phyloP scores from a whole-genome alignment of 2,113 vertebrate species.

The Phylloscopus trochilus region DNA sequence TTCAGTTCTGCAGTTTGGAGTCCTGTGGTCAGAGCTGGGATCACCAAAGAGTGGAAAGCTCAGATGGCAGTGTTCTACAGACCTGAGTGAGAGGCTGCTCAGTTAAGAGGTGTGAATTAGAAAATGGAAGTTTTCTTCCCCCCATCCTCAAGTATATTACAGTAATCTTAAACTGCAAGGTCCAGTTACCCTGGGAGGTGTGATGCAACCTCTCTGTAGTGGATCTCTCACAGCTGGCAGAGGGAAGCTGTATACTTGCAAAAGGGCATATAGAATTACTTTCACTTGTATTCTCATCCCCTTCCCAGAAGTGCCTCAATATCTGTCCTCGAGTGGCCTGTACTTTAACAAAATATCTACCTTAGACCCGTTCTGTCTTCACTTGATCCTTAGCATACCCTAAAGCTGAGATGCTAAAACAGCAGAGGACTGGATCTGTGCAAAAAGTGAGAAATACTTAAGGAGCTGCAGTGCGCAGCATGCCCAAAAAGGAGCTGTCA shows the following conservation, averaged over 20 bases:
- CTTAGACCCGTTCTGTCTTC: conserved; percentile 3
- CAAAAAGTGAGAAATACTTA: not conserved
- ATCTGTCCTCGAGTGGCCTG: conserved; percentile 44
- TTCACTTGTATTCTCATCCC: not conserved
- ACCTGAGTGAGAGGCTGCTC: not conserved
- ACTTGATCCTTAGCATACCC: not conserved
- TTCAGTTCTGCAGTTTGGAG: not conserved
- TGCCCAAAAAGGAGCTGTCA: not conserved
- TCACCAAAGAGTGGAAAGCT: not conserved
- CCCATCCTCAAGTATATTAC: not conserved
- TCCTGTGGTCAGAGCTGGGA: not conserved
- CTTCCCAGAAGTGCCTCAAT: conserved; percentile 65
- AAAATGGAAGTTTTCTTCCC: not conserved
- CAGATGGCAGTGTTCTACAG: not conserved
- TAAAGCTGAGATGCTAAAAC: not conserved
- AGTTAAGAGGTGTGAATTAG: not conserved
- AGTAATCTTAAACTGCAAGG: not conserved
- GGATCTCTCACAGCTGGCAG: not conserved
- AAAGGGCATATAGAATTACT: not conserved
- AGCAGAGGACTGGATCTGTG: not conserved
- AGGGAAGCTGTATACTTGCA: not conserved
- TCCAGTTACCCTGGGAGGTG: rapidly evolving
- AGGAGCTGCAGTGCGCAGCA: not conserved
- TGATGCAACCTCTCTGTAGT: not conserved
- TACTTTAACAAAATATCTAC: conserved; percentile 25